phyloP scores from a whole-genome alignment of 2,797 vertebrate species.

The Typhlichthys eigenmanni region DNA sequence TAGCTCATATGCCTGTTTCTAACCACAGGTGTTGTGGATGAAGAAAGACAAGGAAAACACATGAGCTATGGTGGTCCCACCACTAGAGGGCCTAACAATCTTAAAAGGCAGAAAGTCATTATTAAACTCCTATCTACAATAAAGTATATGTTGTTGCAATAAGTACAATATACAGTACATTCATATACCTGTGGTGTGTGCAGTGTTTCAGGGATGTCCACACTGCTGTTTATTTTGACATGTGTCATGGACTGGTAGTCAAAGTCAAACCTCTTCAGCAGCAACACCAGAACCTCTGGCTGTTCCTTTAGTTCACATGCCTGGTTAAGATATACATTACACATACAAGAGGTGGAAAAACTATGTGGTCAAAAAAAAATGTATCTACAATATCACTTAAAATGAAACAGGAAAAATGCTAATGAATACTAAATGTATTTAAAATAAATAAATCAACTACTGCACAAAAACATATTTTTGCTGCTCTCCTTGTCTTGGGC shows the following conservation, averaged over 20 bases:
- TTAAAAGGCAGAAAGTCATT: not conserved
- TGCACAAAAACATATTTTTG: constrained; percentile 5
- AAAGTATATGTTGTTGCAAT: not conserved
- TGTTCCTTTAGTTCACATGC: constrained; percentile 39
- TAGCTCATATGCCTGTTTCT: constrained; percentile 64
- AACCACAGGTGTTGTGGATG: not conserved
- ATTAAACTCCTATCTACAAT: not conserved
- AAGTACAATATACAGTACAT: too few relatives aligned
- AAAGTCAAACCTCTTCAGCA: constrained; percentile 75
- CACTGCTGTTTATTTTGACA: constrained; percentile 49
- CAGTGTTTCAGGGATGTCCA: constrained; percentile 55
- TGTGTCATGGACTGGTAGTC: constrained; percentile 46
- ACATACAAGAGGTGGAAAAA: not conserved
- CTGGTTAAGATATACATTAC: constrained; percentile 40
- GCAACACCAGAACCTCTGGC: constrained; percentile 68
- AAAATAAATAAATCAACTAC: too few relatives aligned
- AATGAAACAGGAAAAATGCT: too few relatives aligned
- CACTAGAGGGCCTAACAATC: not conserved
- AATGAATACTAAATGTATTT: not conserved
- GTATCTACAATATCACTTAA: too few relatives aligned
- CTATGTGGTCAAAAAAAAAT: too few relatives aligned
- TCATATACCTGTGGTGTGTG: constrained; percentile 26
- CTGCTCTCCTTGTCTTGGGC: too few relatives aligned
- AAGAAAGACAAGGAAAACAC: not conserved
- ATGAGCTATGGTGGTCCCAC: not conserved